Evolutionary conservation across 2,888 invertebrate genomes (phyloP).

Genomic region (Escarpia spicata): DNA sequence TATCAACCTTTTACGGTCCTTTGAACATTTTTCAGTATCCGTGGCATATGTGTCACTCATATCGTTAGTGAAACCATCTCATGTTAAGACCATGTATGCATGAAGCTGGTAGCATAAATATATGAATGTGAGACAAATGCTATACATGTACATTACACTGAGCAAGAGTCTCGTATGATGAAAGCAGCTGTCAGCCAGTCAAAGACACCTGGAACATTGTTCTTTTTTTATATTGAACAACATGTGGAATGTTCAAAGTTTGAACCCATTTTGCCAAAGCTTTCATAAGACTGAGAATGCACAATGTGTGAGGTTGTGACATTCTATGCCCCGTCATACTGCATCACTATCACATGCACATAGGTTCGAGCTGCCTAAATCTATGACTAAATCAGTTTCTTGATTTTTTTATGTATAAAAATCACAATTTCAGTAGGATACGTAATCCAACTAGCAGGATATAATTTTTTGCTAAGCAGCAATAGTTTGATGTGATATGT

Average conservation of each 20-base stretch:
- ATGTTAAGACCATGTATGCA: not conserved
- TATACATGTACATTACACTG: too few species aligned
- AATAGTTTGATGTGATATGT: not conserved
- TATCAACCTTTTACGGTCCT: not conserved
- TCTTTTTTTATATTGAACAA: not conserved
- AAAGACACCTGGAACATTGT: not conserved
- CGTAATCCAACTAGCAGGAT: not conserved
- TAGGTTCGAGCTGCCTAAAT: not conserved
- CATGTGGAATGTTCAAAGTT: not conserved
- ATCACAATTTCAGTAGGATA: not conserved
- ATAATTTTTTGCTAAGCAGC: not conserved
- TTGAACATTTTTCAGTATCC: not conserved
- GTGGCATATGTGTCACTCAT: not conserved
- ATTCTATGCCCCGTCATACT: not conserved
- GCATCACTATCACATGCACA: not conserved
- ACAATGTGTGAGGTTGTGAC: not conserved
- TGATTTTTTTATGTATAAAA: not conserved
- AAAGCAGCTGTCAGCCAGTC: too few species aligned
- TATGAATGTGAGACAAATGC: not conserved
- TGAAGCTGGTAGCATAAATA: not conserved
- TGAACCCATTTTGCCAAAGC: not conserved
- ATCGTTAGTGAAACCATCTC: not conserved
- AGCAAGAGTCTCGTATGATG: too few species aligned
- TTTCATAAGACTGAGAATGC: not conserved
- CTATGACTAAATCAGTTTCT: not conserved